Percentiles rank a stretch among this genome's conserved stretches.
Evolutionary conservation across 53 echinoderm and acorn worm species (phyloP).

Genomic region (Paelopatides confundens): DNA sequence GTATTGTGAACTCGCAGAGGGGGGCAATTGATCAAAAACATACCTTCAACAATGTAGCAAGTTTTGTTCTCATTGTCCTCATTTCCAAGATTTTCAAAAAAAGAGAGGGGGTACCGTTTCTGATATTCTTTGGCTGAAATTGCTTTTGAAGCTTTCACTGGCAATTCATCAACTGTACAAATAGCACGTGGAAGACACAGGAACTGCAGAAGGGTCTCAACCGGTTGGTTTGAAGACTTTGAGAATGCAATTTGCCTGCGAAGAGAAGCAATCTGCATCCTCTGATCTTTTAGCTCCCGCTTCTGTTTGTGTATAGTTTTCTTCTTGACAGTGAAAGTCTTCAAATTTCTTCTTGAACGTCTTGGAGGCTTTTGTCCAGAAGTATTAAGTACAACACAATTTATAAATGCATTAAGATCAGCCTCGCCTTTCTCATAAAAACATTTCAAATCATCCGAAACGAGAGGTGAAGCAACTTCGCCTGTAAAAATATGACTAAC

Average conservation of each 20-base stretch:
- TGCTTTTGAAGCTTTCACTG: not conserved
- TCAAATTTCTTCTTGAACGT: not conserved
- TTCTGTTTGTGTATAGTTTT: not conserved
- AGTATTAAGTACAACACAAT: conserved; percentile 15
- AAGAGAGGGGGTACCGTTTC: conserved; percentile 11
- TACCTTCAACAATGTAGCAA: no score
- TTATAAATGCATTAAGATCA: conserved; percentile 10
- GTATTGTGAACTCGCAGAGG: conserved; percentile 4
- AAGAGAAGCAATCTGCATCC: conserved; percentile 23
- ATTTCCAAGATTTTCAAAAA: not conserved
- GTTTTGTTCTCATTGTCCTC: no score
- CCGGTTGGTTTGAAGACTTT: conserved; percentile 18
- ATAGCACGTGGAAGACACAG: conserved; percentile 25
- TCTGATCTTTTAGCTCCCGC: not conserved
- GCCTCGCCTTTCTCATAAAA: not conserved
- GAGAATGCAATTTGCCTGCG: conserved; percentile 5
- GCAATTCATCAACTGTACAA: conserved; percentile 6
- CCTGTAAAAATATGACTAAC: conserved; percentile 18
- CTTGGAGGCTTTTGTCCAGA: conserved; percentile 5
- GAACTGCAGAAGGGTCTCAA: conserved; percentile 13
- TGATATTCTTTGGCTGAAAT: not conserved
- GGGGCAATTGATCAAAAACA: no score
- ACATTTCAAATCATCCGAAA: not conserved
- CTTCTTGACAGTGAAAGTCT: conserved; percentile 7
- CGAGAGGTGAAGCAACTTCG: not conserved